Evolutionary conservation across 2,113 vertebrate genomes (phyloP), one percentile per base, ranked within the genome.

Genomic region (Rutilus rutilus): DNA sequence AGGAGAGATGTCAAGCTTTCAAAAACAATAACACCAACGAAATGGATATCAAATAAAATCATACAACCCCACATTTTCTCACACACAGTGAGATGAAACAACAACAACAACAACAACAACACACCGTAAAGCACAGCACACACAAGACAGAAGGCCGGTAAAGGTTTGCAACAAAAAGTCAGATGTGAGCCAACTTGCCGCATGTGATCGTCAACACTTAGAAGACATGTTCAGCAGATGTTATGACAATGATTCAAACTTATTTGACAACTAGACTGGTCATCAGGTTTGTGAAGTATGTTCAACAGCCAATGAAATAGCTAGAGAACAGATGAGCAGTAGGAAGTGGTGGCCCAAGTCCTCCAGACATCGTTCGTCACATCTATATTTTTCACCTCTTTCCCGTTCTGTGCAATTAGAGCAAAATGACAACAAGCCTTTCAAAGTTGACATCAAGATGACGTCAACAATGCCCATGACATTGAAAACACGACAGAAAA

Each of bases 1-100:
- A 57, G 62, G 67, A 82, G 62, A 57, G 65, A 73, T 83, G 82
- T 59, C 65, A 83, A 14, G 82, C 10, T 73, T 82, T 36, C 27
- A 71, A 57, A 83, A 83, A 59, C 10, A 69, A 52, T 27, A 47
- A 47, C 78, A 65, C 36, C 42, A 47, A 81, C 11, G 42, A 62
- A 81, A 47, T 25, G 1, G 59, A 65, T 47, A 81, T 81, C 14
- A 81, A 62, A 81, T 30, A 65, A 81, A n/a, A 81, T 45, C 47
- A 52, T 52, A 50, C 21, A 25, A 67, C 25, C 60, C 39, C 1
- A 1, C 36, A 52, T 52, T 71, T 57, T 57, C 65, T 39, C 17
- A n/a, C 17, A 83, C 27, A 83, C 10, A 54, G 6, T 0, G 3
- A 67, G 39, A 19, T 45, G 23, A 15, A 64, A 11, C 42, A 47